Evolutionary conservation across 2,113 vertebrate species (phyloP), one percentile per base, ranked within the genome.

Genomic region (Malurus cyaneus): DNA sequence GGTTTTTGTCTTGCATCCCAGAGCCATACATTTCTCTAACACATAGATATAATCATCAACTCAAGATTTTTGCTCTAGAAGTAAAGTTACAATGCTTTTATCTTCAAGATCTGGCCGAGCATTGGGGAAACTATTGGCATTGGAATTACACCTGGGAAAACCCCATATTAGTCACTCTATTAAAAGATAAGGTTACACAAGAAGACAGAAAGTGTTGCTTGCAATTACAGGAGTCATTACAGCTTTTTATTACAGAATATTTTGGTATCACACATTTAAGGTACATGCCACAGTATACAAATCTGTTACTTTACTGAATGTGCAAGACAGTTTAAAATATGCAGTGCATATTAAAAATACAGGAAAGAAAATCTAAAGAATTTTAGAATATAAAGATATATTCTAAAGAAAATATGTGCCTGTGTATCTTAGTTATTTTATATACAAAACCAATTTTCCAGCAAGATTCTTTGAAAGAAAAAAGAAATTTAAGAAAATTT

Each of bases 41-140:
- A 5, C 0, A 0, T 5, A 67, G 15, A 5, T 77, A 23, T 8
- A 6, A 14, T 9, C 17, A 66, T n/a, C 20, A 71, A 61, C 42
- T 66, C 15, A 32, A 32, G 24, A 52, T 25, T 66, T 70, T 61
- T 67, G 21, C 25, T 71, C n/a, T 23, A 32, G 80, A 79, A 80
- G 53, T 62, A 32, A 54, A 52, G 15, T 26, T 57, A 11, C 4
- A 23, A 3, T 39, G 10, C 24, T 62, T 42, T 41, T 14, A 26
- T 56, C 23, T 53, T 42, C 31, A 86, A 66, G 11, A 18, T 24
- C 14, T 54, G 25, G 31, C 14, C 29, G 64, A 49, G 12, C 14
- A 31, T 18, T 44, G 16, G 14, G 20, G 16, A 82, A 36, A 73
- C 13, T 57, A 11, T 6, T 20, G 34, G 16, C 14, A 50, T 29